These are phyloP conservation scores for Grantiella picta DNA, from an alignment of 2,113 vertebrate genomes.

Conservation along the genomic window DNA sequence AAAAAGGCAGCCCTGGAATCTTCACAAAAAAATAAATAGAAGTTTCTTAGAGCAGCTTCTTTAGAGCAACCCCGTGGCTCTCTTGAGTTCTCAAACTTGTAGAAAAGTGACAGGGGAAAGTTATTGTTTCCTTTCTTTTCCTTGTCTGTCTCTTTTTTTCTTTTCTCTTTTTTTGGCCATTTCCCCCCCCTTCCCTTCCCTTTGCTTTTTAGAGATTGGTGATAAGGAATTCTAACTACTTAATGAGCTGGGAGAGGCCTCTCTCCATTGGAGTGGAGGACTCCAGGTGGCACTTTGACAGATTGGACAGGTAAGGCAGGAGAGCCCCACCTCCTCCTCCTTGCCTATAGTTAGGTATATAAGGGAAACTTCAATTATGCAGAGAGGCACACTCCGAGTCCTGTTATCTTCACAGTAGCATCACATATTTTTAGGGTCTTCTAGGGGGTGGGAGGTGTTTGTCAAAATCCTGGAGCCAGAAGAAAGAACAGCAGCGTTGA, in stretches of 20 bases:
- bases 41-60: background rate
- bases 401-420: slow-evolving; percentile 80
- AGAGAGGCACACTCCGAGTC: slow-evolving; percentile 77
- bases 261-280: slow-evolving; percentile 83
- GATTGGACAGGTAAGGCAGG: slow-evolving; percentile 91
- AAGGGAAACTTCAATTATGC: slow-evolving; percentile 87
- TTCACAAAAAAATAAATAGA: background rate
- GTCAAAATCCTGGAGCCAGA: slow-evolving; percentile 96
- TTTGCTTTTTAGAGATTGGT: slow-evolving; percentile 76
- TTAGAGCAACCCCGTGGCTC: background rate
- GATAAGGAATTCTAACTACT: slow-evolving; percentile 85
- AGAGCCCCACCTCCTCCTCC: slow-evolving; percentile 82
- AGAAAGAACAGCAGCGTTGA: slow-evolving; percentile 94
- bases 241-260: slow-evolving; percentile 83
- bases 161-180: background rate
- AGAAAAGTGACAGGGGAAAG: slow-evolving; percentile 65
- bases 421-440: slow-evolving; percentile 75
- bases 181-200: background rate
- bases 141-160: background rate
- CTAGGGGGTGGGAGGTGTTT: slow-evolving; percentile 83
- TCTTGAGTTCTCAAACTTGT: slow-evolving; percentile 36
- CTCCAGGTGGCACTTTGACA: slow-evolving; percentile 87
- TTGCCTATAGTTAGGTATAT: slow-evolving; percentile 86
- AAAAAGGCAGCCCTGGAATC: background rate
- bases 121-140: slow-evolving; percentile 57